phyloP scores from a whole-genome alignment of 2,888 invertebrate species.

The Drosophila niveifrons region DNA sequence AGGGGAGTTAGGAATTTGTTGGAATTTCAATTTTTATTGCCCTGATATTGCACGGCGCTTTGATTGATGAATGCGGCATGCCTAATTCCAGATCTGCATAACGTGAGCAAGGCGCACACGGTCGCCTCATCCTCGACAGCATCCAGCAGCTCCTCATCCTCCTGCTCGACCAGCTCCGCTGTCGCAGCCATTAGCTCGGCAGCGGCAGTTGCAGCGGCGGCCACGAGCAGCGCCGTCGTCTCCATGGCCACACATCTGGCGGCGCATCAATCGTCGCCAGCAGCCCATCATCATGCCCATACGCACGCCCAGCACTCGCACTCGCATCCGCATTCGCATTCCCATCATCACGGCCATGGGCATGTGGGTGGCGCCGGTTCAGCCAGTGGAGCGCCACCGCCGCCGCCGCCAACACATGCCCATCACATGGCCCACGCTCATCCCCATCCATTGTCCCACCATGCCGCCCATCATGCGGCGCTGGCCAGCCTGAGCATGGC shows the following conservation, averaged over 20 bases:
- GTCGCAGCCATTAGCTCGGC: conserved; percentile 71
- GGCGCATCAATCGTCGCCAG: conserved; percentile 63
- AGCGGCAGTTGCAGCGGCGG: conserved; percentile 53
- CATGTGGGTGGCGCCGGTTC: conserved; percentile 50
- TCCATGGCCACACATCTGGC: conserved; percentile 73
- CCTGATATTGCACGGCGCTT: conserved; percentile 46
- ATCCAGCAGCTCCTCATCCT: conserved; percentile 73
- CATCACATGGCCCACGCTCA: conserved; percentile 72
- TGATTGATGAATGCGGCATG: conserved; percentile 75
- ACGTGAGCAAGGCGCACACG: conserved; percentile 62
- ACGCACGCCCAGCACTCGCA: neutral
- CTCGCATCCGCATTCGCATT: conserved; percentile 33
- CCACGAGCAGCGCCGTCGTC: conserved; percentile 62
- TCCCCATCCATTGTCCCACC: conserved; percentile 77
- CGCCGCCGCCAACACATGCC: conserved; percentile 55
- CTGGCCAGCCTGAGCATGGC: conserved; percentile 75
- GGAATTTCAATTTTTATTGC: conserved; percentile 67
- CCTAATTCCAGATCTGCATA: conserved; percentile 69
- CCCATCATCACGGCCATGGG: conserved; percentile 57
- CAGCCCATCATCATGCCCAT: conserved; percentile 47
- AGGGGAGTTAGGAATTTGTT: neutral
- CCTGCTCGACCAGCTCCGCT: conserved; percentile 72
- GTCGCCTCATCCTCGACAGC: conserved; percentile 72
- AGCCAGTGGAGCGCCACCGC: conserved; percentile 10
- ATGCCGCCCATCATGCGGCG: conserved; percentile 78